phyloP scores from a whole-genome alignment of 2,113 vertebrate genomes.

The Semnopithecus entellus region DNA sequence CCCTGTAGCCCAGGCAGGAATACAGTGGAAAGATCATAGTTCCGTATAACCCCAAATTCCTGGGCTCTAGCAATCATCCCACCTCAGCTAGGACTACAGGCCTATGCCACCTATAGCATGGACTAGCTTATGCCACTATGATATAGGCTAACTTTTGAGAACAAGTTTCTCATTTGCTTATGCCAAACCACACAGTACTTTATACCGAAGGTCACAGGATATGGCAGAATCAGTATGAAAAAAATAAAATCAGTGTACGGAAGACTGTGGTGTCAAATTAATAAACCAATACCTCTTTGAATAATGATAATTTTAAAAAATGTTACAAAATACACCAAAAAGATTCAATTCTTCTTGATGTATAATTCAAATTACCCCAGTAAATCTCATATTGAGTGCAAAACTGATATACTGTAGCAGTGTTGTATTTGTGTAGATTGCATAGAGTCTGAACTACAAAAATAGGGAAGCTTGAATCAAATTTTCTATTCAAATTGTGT shows the following conservation, averaged over 20 bases:
- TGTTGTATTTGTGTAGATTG: background rate
- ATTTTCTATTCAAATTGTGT: constrained; percentile 4
- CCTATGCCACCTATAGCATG: no score
- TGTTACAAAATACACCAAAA: constrained; percentile 49
- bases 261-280: background rate
- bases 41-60: no score
- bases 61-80: no score
- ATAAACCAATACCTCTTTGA: background rate
- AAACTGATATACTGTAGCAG: background rate
- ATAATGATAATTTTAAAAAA: constrained; percentile 25
- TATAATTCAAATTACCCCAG: constrained; percentile 23
- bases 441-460: background rate
- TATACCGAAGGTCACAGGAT: constrained; percentile 51
- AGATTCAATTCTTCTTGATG: constrained; percentile 19
- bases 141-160: constrained; percentile 12
- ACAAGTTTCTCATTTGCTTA: background rate
- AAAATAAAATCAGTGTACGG: background rate
- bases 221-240: constrained; percentile 48
- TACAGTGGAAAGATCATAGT: no score
- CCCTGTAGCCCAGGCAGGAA: no score
- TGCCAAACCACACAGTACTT: constrained; percentile 3
- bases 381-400: constrained; percentile 27
- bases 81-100: no score
- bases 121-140: no score
- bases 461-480: background rate